These are phyloP conservation scores for Labeo calbasu DNA, from an alignment of 2,797 vertebrate genomes.

Conservation along the genomic window DNA sequence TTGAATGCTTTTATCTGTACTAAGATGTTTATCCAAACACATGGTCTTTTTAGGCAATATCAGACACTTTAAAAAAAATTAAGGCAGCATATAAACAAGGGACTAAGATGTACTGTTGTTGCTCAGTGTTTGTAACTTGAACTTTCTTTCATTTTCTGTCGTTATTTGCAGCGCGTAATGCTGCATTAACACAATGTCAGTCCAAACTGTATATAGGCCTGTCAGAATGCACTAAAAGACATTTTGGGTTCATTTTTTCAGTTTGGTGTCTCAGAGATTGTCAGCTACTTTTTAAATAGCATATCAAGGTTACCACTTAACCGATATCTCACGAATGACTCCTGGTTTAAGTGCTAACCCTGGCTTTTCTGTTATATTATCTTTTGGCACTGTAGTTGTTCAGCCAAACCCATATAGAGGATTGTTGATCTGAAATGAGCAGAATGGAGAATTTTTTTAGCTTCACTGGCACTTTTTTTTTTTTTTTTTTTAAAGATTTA, in stretches of 20 bases:
- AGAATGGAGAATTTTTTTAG: slow-evolving; percentile 67
- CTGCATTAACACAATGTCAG: slow-evolving; percentile 66
- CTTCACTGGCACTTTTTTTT: slow-evolving; percentile 74
- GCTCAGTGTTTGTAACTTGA: slow-evolving; percentile 49
- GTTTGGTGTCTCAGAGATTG: slow-evolving; percentile 49
- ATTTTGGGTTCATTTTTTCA: slow-evolving; percentile 60
- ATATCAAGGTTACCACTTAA: slow-evolving; percentile 66
- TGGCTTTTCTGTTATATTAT: slow-evolving; percentile 64
- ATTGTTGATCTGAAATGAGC: slow-evolving; percentile 72
- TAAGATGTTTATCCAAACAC: slow-evolving; percentile 41
- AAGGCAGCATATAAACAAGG: slow-evolving; percentile 53
- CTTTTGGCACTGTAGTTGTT: slow-evolving; percentile 69
- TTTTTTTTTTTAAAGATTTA: slow-evolving; percentile 51
- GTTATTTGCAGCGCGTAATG: slow-evolving; percentile 66
- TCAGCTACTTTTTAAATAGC: slow-evolving; percentile 52
- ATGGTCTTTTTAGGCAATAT: slow-evolving; percentile 57
- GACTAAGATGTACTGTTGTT: slow-evolving; percentile 56
- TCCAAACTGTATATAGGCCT: slow-evolving; percentile 69
- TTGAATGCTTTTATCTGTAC: slow-evolving; percentile 48
- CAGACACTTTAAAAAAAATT: slow-evolving; percentile 57
- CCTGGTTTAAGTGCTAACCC: slow-evolving; percentile 66
- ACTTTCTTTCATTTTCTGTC: slow-evolving; percentile 53
- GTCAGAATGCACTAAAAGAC: slow-evolving; percentile 78
- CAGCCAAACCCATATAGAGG: slow-evolving; percentile 67
- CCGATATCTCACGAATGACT: slow-evolving; percentile 65